These are phyloP conservation scores for Crocallis elinguaria DNA, from an alignment of 2,888 invertebrate genomes.

Conservation along the genomic window DNA sequence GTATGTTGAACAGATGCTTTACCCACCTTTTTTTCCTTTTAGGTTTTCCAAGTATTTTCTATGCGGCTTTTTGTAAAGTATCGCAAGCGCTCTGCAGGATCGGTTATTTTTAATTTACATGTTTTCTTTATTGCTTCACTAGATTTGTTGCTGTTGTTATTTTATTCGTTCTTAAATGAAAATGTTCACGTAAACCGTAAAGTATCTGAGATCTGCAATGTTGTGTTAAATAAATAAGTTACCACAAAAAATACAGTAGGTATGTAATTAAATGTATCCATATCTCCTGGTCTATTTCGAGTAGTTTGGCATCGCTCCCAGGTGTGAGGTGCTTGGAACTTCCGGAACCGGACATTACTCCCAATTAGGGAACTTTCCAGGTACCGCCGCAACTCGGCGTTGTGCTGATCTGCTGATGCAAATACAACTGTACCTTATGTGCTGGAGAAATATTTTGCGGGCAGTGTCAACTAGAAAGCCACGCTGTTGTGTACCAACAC, in stretches of 20 bases:
- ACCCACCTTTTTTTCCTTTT: constrained; percentile 12
- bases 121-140: constrained; percentile 24
- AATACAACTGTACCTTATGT: neutral
- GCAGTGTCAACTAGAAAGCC: too few species aligned
- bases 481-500: too few species aligned
- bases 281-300: neutral
- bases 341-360: constrained; percentile 20
- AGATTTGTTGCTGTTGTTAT: constrained; percentile 10
- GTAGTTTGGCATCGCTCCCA: constrained; percentile 24
- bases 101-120: constrained; percentile 29
- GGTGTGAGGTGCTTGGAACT: constrained; percentile 20
- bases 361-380: constrained; percentile 27
- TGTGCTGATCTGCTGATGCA: constrained; percentile 16
- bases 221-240: neutral
- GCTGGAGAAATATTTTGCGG: neutral
- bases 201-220: neutral
- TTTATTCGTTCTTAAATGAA: constrained; percentile 6
- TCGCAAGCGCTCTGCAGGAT: constrained; percentile 14
- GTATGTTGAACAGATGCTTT: constrained; percentile 24
- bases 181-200: too few species aligned
- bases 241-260: neutral
- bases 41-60: constrained; percentile 20
- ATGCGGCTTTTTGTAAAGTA: constrained; percentile 16
- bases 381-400: constrained; percentile 6
- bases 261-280: neutral